phyloP scores from a whole-genome alignment of 2,113 vertebrate genomes.

The Edolisoma coerulescens region DNA sequence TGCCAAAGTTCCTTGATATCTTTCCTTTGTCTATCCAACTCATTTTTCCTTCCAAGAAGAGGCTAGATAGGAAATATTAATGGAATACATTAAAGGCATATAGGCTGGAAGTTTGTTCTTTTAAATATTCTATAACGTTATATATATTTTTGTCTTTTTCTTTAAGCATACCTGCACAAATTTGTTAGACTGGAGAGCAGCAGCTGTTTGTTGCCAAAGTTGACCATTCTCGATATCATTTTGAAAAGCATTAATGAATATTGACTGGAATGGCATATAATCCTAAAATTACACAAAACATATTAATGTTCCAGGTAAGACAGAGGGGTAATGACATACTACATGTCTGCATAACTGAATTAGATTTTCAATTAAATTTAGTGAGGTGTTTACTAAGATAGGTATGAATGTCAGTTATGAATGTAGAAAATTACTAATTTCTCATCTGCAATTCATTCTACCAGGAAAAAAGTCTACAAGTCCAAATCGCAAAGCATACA shows the following conservation, averaged over 20 bases:
- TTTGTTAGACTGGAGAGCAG: conserved; percentile 91
- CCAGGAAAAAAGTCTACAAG: not conserved
- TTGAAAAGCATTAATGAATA: conserved; percentile 87
- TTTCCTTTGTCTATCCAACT: conserved; percentile 94
- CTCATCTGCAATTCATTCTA: not conserved
- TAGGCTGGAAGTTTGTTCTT: not conserved
- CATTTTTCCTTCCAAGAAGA: conserved; percentile 88
- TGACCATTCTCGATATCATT: conserved; percentile 89
- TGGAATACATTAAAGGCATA: not conserved
- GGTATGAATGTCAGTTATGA: not conserved
- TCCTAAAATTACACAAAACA: conserved; percentile 75
- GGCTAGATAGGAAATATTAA: conserved; percentile 75
- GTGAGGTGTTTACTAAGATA: not conserved
- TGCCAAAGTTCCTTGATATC: conserved; percentile 98
- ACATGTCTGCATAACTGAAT: not conserved
- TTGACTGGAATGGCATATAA: conserved; percentile 92
- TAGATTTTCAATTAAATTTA: not conserved
- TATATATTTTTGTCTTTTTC: not conserved
- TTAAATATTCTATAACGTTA: not conserved
- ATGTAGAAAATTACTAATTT: not conserved
- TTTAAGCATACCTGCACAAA: conserved; percentile 87
- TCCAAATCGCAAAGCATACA: not conserved
- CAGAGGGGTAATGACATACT: not conserved
- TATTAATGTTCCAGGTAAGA: not conserved
- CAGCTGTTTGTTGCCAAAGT: conserved; percentile 85